Evolutionary conservation across 2,797 vertebrate species (phyloP).

Genomic region (Ambastaia sidthimunki): DNA sequence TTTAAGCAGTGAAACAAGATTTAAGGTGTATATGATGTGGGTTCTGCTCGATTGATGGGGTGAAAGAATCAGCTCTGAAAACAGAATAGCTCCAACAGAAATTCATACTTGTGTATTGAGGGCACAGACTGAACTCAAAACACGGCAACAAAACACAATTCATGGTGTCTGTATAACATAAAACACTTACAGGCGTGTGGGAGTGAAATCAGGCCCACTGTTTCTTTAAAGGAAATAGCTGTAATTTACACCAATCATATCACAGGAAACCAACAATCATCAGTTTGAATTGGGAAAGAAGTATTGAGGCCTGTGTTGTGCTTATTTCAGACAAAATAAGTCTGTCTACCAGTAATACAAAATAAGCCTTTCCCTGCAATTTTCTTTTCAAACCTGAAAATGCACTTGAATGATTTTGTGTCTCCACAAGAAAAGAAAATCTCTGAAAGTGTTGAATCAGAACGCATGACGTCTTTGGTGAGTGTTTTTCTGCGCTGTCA

Average conservation of each 20-base stretch:
- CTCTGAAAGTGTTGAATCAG: slow-evolving; percentile 7
- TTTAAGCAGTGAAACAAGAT: not conserved
- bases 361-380: not conserved
- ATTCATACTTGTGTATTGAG: slow-evolving; percentile 14
- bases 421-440: not conserved
- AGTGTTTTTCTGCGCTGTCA: not conserved
- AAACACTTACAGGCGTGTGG: slow-evolving; percentile 24
- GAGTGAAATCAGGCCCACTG: not conserved
- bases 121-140: not conserved
- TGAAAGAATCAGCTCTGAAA: slow-evolving; percentile 26
- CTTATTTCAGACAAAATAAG: not conserved
- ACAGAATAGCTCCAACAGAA: not conserved
- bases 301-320: not conserved
- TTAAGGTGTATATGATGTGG: not conserved
- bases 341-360: not conserved
- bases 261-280: not conserved
- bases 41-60: not conserved
- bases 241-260: slow-evolving; percentile 1
- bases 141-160: slow-evolving; percentile 2
- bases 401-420: slow-evolving; percentile 11
- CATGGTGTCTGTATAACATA: slow-evolving; percentile 16
- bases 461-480: not conserved
- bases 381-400: slow-evolving; percentile 25
- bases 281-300: not conserved
- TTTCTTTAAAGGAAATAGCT: not conserved